Evolutionary conservation across 2,888 invertebrate species (phyloP).

Genomic region (Caenorhabditis zanzibari): DNA sequence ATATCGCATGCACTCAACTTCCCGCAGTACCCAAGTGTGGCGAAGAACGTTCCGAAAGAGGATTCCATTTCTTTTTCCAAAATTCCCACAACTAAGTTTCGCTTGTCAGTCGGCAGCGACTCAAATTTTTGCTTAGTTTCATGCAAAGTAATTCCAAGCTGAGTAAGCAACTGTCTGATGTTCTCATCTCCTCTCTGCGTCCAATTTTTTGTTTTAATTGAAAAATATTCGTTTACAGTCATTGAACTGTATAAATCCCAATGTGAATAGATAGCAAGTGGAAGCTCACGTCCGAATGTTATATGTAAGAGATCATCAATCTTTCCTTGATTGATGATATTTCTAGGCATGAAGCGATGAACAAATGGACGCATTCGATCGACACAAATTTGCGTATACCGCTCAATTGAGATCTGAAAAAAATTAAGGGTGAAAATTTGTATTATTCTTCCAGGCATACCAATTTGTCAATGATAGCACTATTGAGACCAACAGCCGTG

Average conservation of each 20-base stretch:
- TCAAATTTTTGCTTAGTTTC: constrained; percentile 78
- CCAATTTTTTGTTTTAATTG: constrained; percentile 80
- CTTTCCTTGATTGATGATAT: constrained; percentile 70
- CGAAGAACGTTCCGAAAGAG: constrained; percentile 78
- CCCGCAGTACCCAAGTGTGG: constrained; percentile 76
- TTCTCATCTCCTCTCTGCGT: constrained; percentile 78
- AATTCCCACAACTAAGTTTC: constrained; percentile 74
- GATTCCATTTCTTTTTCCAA: constrained; percentile 75
- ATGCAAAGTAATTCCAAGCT: constrained; percentile 75
- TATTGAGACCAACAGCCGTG: constrained; percentile 78
- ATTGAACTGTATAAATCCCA: constrained; percentile 80
- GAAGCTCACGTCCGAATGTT: constrained; percentile 78
- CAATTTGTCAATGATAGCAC: constrained; percentile 73
- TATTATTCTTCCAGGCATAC: constrained; percentile 23
- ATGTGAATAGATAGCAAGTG: constrained; percentile 78
- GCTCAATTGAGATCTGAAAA: constrained; percentile 74
- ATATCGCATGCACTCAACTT: constrained; percentile 78
- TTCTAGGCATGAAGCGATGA: constrained; percentile 66
- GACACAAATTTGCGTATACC: constrained; percentile 75
- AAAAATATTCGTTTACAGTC: constrained; percentile 76
- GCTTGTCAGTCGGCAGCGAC: constrained; percentile 73
- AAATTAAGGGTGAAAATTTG: background rate
- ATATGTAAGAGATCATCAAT: constrained; percentile 77
- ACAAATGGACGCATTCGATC: constrained; percentile 77
- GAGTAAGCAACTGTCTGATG: constrained; percentile 74